Percentiles rank a stretch among this genome's conserved stretches.
Conservation (phyloP, 1,140 invertebrate species). For the Pemphigus obesinymphae region DNA sequence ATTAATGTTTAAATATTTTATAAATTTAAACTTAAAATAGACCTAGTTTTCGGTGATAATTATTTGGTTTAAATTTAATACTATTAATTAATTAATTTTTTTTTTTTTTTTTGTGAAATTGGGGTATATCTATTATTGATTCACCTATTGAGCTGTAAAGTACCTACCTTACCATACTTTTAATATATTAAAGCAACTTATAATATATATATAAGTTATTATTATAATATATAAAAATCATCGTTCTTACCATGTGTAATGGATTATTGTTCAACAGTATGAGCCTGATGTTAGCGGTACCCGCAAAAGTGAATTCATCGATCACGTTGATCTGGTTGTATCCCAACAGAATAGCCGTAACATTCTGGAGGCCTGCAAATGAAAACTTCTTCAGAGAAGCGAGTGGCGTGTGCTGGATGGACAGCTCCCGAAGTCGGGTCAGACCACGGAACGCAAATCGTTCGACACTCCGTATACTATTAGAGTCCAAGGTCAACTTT, state of each 20-base stretch:
- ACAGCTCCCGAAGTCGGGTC: slow-evolving; percentile 66
- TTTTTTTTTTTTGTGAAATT: no score
- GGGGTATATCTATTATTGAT: no score
- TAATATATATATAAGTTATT: no score
- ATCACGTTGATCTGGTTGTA: slow-evolving; percentile 74
- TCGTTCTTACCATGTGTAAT: slow-evolving; percentile 58
- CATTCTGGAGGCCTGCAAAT: slow-evolving; percentile 75
- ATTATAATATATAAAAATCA: no score
- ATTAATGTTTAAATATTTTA: no score
- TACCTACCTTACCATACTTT: no score
- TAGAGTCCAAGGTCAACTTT: slow-evolving; percentile 71
- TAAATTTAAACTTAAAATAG: no score
- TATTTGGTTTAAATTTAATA: no score
- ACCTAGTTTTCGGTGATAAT: no score
- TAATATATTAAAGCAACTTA: no score
- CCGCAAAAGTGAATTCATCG: slow-evolving; percentile 74
- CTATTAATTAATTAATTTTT: no score
- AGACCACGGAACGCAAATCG: slow-evolving; percentile 77
- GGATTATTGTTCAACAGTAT: slow-evolving; percentile 74
- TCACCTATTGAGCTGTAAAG: no score
- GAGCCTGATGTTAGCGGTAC: slow-evolving; percentile 70
- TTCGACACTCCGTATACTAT: slow-evolving; percentile 72
- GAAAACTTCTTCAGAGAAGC: slow-evolving; percentile 69
- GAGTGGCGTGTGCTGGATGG: slow-evolving; percentile 74
- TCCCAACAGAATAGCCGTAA: slow-evolving; percentile 66